Conservation (phyloP, 2,113 vertebrate species). For the Notarius lentiginosus region DNA sequence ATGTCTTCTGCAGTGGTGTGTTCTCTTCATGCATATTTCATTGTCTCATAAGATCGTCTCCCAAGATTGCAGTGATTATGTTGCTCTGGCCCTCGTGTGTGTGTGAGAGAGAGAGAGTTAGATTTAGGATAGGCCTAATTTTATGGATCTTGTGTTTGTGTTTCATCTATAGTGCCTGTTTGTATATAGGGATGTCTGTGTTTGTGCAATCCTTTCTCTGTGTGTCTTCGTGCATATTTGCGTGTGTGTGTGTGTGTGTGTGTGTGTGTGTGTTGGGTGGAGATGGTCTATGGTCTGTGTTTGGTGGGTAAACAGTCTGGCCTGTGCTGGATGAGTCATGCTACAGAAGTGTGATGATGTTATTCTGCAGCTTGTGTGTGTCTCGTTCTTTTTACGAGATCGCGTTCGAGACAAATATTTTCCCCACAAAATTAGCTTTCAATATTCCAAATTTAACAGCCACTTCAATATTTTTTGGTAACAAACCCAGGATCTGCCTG, state of each 20-base stretch:
- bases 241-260: constrained; percentile 38
- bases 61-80: constrained; percentile 33
- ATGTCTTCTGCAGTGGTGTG: not conserved
- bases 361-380: constrained; percentile 16
- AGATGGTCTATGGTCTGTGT: constrained; percentile 29
- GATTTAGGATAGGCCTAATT: not conserved
- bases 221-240: constrained; percentile 20
- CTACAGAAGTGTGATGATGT: constrained; percentile 24
- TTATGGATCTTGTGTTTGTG: constrained; percentile 10
- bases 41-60: constrained; percentile 41
- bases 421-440: not conserved
- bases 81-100: constrained; percentile 24
- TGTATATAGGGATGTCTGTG: constrained; percentile 26
- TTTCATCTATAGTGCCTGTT: constrained; percentile 39
- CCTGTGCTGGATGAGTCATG: constrained; percentile 25
- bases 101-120: constrained; percentile 17
- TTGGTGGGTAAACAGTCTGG: constrained; percentile 49
- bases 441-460: not conserved
- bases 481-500: too few relatives aligned
- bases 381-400: not conserved
- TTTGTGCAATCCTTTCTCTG: constrained; percentile 17
- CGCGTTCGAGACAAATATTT: not conserved
- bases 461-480: not conserved
- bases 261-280: constrained; percentile 22
- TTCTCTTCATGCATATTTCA: constrained; percentile 54